Evolutionary conservation across 1,140 invertebrate genomes (phyloP), one percentile per base, ranked within the genome.

Genomic region (Solen grandis): DNA sequence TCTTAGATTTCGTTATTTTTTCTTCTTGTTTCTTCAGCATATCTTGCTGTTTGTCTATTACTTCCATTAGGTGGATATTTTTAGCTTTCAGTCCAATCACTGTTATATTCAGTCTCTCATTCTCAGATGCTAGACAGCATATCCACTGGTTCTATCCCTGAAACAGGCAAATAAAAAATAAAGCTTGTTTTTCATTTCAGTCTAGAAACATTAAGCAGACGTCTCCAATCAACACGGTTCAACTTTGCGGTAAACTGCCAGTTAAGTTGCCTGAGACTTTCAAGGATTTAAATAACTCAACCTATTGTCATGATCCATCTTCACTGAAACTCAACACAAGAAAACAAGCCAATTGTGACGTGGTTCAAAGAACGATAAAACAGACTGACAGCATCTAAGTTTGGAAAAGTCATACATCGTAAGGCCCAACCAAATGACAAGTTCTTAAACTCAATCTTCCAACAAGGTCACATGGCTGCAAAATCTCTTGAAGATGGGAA

Each of bases 71-170:
- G 19, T 57, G 46, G 10, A 33, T 31, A 0, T 41, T 35, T 36
- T 41, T 4, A n/a, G 29, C 2, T 29, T n/a, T 14, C n/a, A 22
- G 52, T 27, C 52, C 22, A 36, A 27, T 29, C 33, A 60, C 19
- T 27, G 36, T 14, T 35, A 50, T 54, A 29, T 59, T 50, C 33
- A 75, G 38, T n/a, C 27, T 35, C 31, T 16, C 52, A 14, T 66
- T 57, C 27, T 66, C 70, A 35, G 79, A 38, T 63, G 73, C 68
- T 22, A 76, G 25, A 19, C 50, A 68, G 57, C 55, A 82, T 33
- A 63, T 77, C 63, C 16, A 70, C 16, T 31, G 52, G 29, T 19
- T 57, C 13, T 60, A 25, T 5, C 36, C n/a, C 41, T 27, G 13
- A 52, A 38, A 5, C 19, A 57, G 16, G 57, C 10, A 69, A 29